Conservation (phyloP, 2,113 vertebrate genomes). For the Fukomys damarensis region DNA sequence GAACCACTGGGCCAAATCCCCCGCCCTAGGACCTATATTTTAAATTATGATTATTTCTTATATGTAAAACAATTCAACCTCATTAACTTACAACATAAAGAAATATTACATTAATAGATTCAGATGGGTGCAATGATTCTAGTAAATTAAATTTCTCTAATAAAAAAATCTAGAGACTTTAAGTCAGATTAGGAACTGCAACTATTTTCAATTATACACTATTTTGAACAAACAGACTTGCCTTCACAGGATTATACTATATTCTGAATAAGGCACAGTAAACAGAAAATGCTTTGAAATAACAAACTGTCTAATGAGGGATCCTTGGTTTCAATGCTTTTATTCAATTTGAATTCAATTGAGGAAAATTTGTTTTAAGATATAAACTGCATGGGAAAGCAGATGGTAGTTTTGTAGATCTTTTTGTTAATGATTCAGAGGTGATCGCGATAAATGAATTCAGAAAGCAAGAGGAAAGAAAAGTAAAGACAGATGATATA, state of each 20-base stretch:
- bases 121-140: conserved; percentile 66
- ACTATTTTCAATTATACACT: conserved; percentile 78
- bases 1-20: too few species aligned
- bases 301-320: conserved; percentile 80
- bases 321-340: conserved; percentile 78
- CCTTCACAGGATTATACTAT: conserved; percentile 73
- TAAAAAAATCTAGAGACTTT: conserved; percentile 65
- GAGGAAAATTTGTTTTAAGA: conserved; percentile 77
- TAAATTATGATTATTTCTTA: conserved; percentile 64
- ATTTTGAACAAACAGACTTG: conserved; percentile 77
- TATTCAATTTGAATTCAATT: conserved; percentile 82
- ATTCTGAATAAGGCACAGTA: conserved; percentile 76
- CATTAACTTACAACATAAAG: conserved; percentile 75
- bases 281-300: conserved; percentile 80
- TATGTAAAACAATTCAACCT: not conserved
- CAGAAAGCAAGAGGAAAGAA: conserved; percentile 75
- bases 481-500: conserved; percentile 71
- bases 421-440: conserved; percentile 78
- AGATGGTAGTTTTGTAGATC: conserved; percentile 76
- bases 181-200: conserved; percentile 70
- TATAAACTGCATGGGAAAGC: conserved; percentile 70
- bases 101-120: conserved; percentile 74
- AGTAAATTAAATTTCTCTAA: conserved; percentile 78
- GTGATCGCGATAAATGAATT: conserved; percentile 79
- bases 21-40: conserved; percentile 53